Base-by-base conservation (phyloP, 2,888 invertebrate species). In the Amphimallon solstitiale region DNA sequence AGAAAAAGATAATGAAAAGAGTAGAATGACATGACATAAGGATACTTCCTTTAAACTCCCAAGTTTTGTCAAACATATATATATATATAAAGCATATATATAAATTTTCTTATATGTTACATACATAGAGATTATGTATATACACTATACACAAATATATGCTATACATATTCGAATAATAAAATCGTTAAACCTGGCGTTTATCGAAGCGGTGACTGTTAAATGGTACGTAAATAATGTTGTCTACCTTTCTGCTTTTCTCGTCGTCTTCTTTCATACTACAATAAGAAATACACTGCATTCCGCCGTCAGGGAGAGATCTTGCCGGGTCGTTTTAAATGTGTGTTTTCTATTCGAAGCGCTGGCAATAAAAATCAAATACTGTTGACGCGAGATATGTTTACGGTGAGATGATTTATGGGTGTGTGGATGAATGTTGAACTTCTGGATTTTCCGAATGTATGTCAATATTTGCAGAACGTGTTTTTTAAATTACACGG, bases 221-320 rank as follows among this genome's bases (percentile, higher is more conserved):
- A 56, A 56, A 56, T 56, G 56, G 21, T 23, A 56, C 56, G 56
- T 40, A 56, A 56, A 56, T 56, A 56, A 56, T 56, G 52, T 17
- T 19, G 56, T 40, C 40, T 56, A 40, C 56, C 56, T 56, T 56
- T 40, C 37, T 14, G 19, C 52, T 35, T 37, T 21, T 9, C 23
- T 38, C 56, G 12, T 9, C 37, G 5, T 12, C 40, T 23, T n/a
- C 56, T 29, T 29, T 29, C 9, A 29, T 29, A 29, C 29, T 29
- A 29, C 29, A 29, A 29, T 29, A 29, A 29, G 29, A 29, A 29
- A 29, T 29, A 29, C 29, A 29, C 29, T 29, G 29, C 9, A 9
- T 29, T 29, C 29, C 29, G 29, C 29, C 29, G 29, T 9, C 1
- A 29, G 29, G 9, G 29, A 9, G 29, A 29, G 9, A 29, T 29